Evolutionary conservation across 2,113 vertebrate genomes (phyloP), one percentile per base, ranked within the genome.

Genomic region (Oncorhynchus mykiss): DNA sequence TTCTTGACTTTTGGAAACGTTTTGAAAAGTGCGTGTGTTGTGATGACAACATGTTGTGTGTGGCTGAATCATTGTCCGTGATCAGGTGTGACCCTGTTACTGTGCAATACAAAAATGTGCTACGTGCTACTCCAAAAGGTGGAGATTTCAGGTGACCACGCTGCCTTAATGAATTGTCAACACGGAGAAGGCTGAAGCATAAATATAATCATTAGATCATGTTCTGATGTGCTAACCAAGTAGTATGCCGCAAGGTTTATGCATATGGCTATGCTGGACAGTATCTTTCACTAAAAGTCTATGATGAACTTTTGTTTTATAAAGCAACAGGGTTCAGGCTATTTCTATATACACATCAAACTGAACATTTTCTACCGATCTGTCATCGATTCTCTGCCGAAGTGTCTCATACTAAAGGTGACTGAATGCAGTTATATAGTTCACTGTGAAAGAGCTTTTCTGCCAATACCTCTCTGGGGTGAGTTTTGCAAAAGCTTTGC

Each of bases 41-140:
- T 66, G 45, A 67, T 22, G 68, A 22, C 71, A 2, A 11, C 25
- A 24, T 66, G 24, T n/a, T 39, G 31, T 74, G 70, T 68, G 4
- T 25, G 54, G 24, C 73, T 24, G 8, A 51, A 24, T 48, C 9
- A 11, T 3, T 31, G 1, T 48, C 64, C 5, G 5, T 79, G 54
- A 70, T 68, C 68, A 75, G 5, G 75, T 57, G 69, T 68, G 80
- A 90, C 88, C 90, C 80, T 27, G 34, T 83, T 83, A 87, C 88
- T 89, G 91, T 91, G 89, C 78, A 82, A 84, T 65, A 69, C 31
- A 72, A 14, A 67, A 77, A 39, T 78, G 49, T 80, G 76, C 80
- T 49, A 72, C 73, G 60, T 67, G 16, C 20, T 60, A 67, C 74
- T 77, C 70, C 59, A 24, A 83, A 51, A 4, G 2, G 49, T 64